A percentile compares a stretch with the other conserved stretches of the same genome.
These are phyloP conservation scores for Bombus waltoni DNA, from an alignment of 1,140 invertebrate species.

Conservation along the genomic window DNA sequence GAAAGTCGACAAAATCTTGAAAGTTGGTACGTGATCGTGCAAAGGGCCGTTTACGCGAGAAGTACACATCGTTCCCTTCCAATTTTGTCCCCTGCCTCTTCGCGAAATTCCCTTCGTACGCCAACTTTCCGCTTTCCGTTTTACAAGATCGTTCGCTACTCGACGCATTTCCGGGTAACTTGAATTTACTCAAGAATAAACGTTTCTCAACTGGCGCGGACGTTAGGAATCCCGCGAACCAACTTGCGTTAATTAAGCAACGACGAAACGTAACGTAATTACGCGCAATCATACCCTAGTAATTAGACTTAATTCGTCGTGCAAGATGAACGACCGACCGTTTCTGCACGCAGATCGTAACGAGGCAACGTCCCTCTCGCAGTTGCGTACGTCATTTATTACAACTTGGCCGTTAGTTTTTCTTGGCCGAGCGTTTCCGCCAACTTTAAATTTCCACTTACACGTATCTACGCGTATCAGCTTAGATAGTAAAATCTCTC, in stretches of 20 bases:
- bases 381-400: background rate
- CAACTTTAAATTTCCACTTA: too few relatives aligned
- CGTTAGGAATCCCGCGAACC: background rate
- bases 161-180: background rate
- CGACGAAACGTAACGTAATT: background rate
- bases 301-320: background rate
- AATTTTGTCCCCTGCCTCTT: too few relatives aligned
- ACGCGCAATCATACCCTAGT: background rate
- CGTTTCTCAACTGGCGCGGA: background rate
- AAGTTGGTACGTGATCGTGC: background rate
- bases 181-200: background rate
- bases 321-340: background rate
- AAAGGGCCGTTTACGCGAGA: background rate
- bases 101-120: background rate
- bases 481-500: background rate
- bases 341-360: background rate
- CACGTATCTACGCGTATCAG: background rate
- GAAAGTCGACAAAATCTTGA: background rate
- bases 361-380: background rate
- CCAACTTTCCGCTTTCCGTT: background rate
- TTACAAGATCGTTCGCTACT: background rate
- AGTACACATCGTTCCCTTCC: background rate
- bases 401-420: background rate
- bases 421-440: background rate
- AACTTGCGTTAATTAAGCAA: conserved; percentile 31